Evolutionary conservation across 2,797 vertebrate genomes (phyloP), one percentile per base, ranked within the genome.

Genomic region (Eulemur rubriventer): DNA sequence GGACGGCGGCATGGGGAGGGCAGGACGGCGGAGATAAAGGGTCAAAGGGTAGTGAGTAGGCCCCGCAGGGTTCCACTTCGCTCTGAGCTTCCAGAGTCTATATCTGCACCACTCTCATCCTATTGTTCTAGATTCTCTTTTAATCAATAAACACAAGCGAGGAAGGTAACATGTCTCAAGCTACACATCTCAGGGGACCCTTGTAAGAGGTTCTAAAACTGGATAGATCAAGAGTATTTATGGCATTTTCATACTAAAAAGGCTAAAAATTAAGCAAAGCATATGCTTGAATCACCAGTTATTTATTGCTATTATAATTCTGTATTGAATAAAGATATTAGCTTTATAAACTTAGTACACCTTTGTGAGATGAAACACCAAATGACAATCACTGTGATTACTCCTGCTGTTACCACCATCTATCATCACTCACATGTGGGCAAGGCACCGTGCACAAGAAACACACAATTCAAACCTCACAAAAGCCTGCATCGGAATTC

Each of bases 381-480:
- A 33, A 48, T 6, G 69, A 48, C 41, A 41, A 48, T 1, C 38
- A 41, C 59, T 28, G 24, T n/a, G 59, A 69, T 7, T 6, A 6
- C 63, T 35, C 20, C 50, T 1, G 14, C 2, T 4, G 10, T 55
- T 41, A 50, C 57, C 61, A 52, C 46, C 22, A 9, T 33, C n/a
- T 30, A 26, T 2, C 1, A 4, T 4, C 67, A 24, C 57, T 69
- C n/a, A n/a, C 70, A 41, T 76, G 35, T 17, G 28, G 81, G 63
- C 33, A 92, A 22, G 17, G 70, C 22, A 22, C 38, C 6, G 57
- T 3, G 5, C 57, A 12, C 1, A 8, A 57, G 50, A 38, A 1
- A 55, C 0, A 43, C 1, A 22, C 2, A 52, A 70, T 5, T 3
- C 6, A 67, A 52, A n/a, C 41, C 9, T 14, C 26, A 30, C 6